Evolutionary conservation across 2,888 invertebrate species (phyloP).

Genomic region (Copidosoma aretas): DNA sequence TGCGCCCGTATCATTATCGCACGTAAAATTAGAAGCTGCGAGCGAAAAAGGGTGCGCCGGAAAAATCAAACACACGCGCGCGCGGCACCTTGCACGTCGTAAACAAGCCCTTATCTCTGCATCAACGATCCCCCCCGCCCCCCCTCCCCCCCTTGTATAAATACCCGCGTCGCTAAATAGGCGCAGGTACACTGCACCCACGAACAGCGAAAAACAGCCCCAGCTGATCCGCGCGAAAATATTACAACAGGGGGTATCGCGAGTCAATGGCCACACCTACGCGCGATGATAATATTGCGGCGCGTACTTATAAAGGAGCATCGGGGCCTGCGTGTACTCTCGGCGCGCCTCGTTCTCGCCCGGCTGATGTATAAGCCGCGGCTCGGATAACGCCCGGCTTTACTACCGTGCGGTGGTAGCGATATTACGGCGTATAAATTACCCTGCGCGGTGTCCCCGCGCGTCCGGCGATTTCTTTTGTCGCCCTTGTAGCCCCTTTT

Average conservation of each 20-base stretch:
- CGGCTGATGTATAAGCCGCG: slow-evolving; percentile 53
- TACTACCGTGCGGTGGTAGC: slow-evolving; percentile 57
- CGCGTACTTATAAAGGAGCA: neutral
- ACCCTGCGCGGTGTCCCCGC: slow-evolving; percentile 40
- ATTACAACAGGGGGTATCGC: slow-evolving; percentile 15
- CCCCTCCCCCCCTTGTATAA: too few relatives aligned
- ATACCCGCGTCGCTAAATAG: neutral
- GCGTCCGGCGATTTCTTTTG: neutral
- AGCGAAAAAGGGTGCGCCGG: neutral
- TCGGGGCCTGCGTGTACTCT: slow-evolving; percentile 17
- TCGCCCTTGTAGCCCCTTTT: slow-evolving; percentile 6
- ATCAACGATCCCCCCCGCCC: neutral
- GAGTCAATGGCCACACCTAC: too few relatives aligned
- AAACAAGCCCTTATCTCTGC: neutral
- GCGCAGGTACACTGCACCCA: neutral
- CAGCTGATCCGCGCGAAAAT: neutral
- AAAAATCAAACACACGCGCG: neutral
- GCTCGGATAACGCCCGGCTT: slow-evolving; percentile 52
- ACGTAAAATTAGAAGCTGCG: too few relatives aligned
- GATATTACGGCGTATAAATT: slow-evolving; percentile 60
- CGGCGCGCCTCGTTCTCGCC: slow-evolving; percentile 50
- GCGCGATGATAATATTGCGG: neutral
- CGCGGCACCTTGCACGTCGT: neutral
- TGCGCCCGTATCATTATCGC: neutral
- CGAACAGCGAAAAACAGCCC: neutral